Evolutionary conservation across 1,140 invertebrate species (phyloP).

Genomic region (Babylonia areolata): DNA sequence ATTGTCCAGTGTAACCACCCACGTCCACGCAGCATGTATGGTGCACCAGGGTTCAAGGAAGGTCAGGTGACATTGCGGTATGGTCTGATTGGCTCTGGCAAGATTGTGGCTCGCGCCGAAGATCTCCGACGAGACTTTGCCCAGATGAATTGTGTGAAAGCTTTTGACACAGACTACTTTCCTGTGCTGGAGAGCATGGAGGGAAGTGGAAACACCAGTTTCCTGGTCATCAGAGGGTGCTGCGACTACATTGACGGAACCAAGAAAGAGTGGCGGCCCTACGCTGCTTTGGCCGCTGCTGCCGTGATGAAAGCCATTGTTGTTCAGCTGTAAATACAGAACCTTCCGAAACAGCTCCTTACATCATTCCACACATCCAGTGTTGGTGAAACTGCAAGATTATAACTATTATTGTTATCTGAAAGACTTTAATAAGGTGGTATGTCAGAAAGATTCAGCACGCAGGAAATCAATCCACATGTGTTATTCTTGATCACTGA

Average conservation of each 20-base stretch:
- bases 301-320: slow-evolving; percentile 92
- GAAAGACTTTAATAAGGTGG: too few relatives aligned
- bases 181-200: slow-evolving; percentile 83
- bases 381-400: too few relatives aligned
- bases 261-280: slow-evolving; percentile 96
- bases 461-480: too few relatives aligned
- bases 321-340: neutral
- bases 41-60: slow-evolving; percentile 45
- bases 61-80: slow-evolving; percentile 81
- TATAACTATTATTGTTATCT: too few relatives aligned
- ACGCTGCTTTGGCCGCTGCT: slow-evolving; percentile 91
- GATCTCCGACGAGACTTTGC: slow-evolving; percentile 67
- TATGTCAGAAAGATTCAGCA: too few relatives aligned
- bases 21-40: slow-evolving; percentile 52
- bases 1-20: slow-evolving; percentile 88
- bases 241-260: slow-evolving; percentile 97
- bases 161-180: slow-evolving; percentile 96
- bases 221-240: slow-evolving; percentile 87
- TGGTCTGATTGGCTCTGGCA: slow-evolving; percentile 89
- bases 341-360: neutral
- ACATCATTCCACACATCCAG: too few relatives aligned
- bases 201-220: slow-evolving; percentile 93
- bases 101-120: slow-evolving; percentile 82
- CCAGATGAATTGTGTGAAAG: slow-evolving; percentile 86
- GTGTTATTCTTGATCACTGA: too few relatives aligned